phyloP scores from a whole-genome alignment of 1,140 invertebrate genomes.

The Episyrphus balteatus region DNA sequence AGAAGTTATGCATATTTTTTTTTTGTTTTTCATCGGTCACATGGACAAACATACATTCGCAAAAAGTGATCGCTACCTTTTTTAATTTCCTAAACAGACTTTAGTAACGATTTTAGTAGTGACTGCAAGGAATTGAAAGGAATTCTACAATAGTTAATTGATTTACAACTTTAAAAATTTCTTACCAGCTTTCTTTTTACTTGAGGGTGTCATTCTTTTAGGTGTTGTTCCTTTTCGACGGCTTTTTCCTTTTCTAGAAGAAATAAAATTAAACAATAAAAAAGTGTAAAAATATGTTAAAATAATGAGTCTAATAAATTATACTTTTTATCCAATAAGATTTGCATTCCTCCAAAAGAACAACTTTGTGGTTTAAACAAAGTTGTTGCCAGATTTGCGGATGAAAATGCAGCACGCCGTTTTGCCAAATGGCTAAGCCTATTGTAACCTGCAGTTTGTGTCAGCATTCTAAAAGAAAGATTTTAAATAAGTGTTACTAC shows the following conservation, averaged over 20 bases:
- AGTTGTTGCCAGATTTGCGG: constrained; percentile 34
- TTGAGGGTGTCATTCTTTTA: constrained; percentile 30
- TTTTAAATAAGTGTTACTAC: background rate
- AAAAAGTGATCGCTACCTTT: too few relatives aligned
- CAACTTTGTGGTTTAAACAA: constrained; percentile 22
- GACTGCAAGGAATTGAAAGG: too few relatives aligned
- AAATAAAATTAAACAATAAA: background rate
- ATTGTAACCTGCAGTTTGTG: constrained; percentile 48
- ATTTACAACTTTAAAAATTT: too few relatives aligned
- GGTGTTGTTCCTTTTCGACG: constrained; percentile 27
- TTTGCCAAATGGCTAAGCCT: constrained; percentile 51
- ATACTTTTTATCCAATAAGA: constrained; percentile 30
- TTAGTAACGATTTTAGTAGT: too few relatives aligned
- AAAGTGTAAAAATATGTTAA: background rate
- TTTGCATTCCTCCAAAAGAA: constrained; percentile 30
- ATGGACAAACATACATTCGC: too few relatives aligned
- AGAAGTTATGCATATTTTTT: too few relatives aligned
- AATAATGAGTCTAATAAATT: constrained; percentile 6
- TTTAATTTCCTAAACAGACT: too few relatives aligned
- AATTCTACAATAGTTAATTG: too few relatives aligned
- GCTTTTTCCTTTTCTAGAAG: constrained; percentile 21
- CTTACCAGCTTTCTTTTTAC: constrained; percentile 28
- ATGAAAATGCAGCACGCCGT: constrained; percentile 50
- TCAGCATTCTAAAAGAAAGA: constrained; percentile 30
- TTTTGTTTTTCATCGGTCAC: too few relatives aligned